Percentiles rank a stretch among this genome's conserved stretches.
Evolutionary conservation across 2,113 vertebrate genomes (phyloP).

Genomic region (Sander lucioperca): DNA sequence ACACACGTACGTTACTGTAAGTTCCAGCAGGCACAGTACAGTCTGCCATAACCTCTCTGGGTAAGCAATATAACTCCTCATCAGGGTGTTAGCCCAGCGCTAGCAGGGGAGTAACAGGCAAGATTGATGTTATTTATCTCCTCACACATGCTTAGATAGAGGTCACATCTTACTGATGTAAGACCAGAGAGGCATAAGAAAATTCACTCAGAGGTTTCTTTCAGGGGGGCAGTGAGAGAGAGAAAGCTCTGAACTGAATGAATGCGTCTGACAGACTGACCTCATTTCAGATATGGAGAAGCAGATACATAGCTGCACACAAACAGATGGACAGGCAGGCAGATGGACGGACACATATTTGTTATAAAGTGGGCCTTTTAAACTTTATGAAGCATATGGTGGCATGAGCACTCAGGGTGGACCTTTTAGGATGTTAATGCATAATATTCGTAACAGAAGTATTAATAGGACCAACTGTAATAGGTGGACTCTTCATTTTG

Average conservation of each 20-base stretch:
- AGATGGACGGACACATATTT: conserved; percentile 60
- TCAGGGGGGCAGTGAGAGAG: neutral
- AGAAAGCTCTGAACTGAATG: conserved; percentile 7
- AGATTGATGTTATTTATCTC: conserved; percentile 58
- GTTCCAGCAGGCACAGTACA: conserved; percentile 12
- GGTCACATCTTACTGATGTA: conserved; percentile 60
- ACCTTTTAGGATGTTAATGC: neutral
- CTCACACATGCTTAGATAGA: conserved; percentile 56
- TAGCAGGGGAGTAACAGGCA: conserved; percentile 22
- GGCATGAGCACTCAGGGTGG: conserved; percentile 16
- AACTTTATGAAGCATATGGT: conserved; percentile 50
- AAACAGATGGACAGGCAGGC: conserved; percentile 67
- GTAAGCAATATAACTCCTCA: conserved; percentile 50
- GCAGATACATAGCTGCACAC: conserved; percentile 36
- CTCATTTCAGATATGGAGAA: conserved; percentile 60
- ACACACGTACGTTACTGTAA: conserved; percentile 19
- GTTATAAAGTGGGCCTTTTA: conserved; percentile 39
- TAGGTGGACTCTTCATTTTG: neutral
- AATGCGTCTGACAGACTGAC: conserved; percentile 51
- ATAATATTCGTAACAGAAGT: neutral
- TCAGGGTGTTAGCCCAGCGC: conserved; percentile 33
- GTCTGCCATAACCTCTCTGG: conserved; percentile 21
- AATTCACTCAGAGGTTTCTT: neutral
- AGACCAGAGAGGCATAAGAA: conserved; percentile 43
- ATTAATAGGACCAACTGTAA: neutral